Conservation (phyloP, 2,113 vertebrate species). For the Pavo muticus region DNA sequence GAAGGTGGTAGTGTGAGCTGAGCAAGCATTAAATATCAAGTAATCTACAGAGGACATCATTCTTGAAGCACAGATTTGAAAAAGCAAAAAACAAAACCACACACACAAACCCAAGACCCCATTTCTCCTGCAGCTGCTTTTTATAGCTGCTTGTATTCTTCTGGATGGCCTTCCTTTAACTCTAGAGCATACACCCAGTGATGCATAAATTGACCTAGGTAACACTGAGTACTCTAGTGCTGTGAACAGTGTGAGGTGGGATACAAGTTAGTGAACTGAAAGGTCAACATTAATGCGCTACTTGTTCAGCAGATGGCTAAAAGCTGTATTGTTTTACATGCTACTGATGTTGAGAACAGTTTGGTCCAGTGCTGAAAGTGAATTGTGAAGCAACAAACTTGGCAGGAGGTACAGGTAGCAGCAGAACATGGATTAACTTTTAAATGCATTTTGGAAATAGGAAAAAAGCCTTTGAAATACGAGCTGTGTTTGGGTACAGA, state of each 20-base stretch:
- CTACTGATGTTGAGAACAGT: not conserved
- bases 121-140: not conserved
- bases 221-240: not conserved
- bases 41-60: not conserved
- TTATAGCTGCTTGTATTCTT: not conserved
- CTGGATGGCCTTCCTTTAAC: not conserved
- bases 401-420: not conserved
- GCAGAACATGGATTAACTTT: accelerated
- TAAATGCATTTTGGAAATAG: not conserved
- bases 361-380: not conserved
- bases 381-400: not conserved
- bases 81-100: not conserved
- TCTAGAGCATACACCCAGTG: not conserved
- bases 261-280: not conserved
- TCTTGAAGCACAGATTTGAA: not conserved
- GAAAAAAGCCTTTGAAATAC: not conserved
- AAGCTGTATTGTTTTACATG: accelerated
- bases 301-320: not conserved
- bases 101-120: not conserved
- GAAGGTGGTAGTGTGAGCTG: not conserved
- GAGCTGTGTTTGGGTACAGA: not conserved
- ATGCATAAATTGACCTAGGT: not conserved
- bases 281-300: not conserved
- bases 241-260: accelerated
- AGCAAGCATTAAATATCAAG: not conserved